phyloP scores from a whole-genome alignment of 1,140 invertebrate genomes.

The Lepidurus arcticus region DNA sequence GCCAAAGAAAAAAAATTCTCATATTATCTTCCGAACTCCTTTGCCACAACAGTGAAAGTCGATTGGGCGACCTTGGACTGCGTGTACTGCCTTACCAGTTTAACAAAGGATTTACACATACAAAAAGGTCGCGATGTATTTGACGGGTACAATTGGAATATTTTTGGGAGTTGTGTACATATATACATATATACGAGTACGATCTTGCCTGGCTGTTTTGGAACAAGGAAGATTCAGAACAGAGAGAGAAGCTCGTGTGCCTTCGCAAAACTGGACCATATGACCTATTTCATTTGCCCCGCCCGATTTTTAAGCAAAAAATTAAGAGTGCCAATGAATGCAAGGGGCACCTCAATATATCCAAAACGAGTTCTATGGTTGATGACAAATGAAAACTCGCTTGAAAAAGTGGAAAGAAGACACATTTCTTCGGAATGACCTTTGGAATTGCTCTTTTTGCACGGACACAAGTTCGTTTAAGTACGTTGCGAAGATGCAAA shows the following conservation, averaged over 20 bases:
- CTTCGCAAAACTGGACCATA: background rate
- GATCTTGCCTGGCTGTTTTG: background rate
- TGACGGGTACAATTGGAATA: background rate
- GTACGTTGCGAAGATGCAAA: no score
- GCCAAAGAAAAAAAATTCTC: background rate
- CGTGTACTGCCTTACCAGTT: constrained; percentile 11
- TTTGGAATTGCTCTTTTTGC: no score
- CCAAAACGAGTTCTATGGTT: no score
- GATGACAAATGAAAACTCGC: no score
- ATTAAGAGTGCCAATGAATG: background rate
- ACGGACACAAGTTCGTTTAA: no score
- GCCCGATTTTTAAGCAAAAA: background rate
- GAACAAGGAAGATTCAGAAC: background rate
- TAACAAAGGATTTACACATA: background rate
- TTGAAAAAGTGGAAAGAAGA: no score
- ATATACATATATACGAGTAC: background rate
- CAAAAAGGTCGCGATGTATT: background rate
- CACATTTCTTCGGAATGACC: no score
- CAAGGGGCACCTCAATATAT: background rate
- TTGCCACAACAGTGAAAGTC: no score
- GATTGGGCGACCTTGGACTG: background rate
- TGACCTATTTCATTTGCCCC: no score
- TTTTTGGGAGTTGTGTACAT: background rate
- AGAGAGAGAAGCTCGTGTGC: background rate
- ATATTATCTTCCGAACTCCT: no score